Evolutionary conservation across 2,797 vertebrate genomes (phyloP).

Genomic region (Avahi laniger): DNA sequence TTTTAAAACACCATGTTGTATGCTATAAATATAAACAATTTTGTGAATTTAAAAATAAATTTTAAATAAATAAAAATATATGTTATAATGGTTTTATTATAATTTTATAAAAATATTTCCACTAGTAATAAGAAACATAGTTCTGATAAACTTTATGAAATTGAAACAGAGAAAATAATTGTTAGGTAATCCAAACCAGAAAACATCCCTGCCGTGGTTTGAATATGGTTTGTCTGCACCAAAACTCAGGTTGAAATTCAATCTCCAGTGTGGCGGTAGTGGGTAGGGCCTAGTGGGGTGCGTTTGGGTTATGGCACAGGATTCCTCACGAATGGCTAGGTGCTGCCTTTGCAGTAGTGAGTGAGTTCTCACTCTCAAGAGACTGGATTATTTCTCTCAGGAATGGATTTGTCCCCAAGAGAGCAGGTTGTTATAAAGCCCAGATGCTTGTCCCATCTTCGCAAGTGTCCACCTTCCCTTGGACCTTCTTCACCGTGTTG

Average conservation of each 20-base stretch:
- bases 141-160: slow-evolving; percentile 16
- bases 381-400: neutral
- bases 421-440: neutral
- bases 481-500: neutral
- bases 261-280: neutral
- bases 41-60: neutral
- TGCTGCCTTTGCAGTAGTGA: neutral
- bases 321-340: neutral
- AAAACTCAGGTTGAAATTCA: neutral
- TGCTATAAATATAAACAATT: neutral
- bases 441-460: neutral
- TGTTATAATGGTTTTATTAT: neutral
- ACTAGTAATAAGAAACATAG: neutral
- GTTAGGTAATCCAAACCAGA: neutral
- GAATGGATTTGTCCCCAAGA: neutral
- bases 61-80: neutral
- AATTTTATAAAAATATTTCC: slow-evolving; percentile 42
- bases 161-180: slow-evolving; percentile 29
- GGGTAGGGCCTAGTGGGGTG: neutral
- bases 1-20: neutral
- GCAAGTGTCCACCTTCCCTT: neutral
- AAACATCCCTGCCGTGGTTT: neutral
- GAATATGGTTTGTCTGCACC: neutral
- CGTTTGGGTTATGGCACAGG: neutral
- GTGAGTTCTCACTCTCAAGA: neutral